Percentiles rank a stretch among this genome's conserved stretches.
phyloP scores from a whole-genome alignment of 2,888 invertebrate species.

The Drosophila monieri region DNA sequence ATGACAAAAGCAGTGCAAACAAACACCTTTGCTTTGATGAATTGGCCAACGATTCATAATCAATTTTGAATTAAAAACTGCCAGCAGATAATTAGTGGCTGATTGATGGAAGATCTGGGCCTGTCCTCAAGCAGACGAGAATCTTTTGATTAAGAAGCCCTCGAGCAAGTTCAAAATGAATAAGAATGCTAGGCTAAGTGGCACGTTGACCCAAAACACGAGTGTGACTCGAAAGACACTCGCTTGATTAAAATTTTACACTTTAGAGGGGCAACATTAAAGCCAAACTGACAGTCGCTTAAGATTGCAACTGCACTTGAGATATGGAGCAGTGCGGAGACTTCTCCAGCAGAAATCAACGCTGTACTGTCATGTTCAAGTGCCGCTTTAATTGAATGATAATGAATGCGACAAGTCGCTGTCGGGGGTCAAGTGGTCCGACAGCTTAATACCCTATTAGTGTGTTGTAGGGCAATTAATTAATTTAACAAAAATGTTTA shows the following conservation, averaged over 20 bases:
- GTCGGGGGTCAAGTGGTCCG: conserved; percentile 16
- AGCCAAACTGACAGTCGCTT: not conserved
- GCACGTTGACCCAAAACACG: not conserved
- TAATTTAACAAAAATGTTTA: not conserved
- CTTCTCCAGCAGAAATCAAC: not conserved
- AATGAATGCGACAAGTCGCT: conserved; percentile 21
- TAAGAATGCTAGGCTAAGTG: not conserved
- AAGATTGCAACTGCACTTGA: conserved; percentile 6
- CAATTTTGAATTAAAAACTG: conserved; percentile 11
- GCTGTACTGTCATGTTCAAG: conserved; percentile 15
- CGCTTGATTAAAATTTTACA: not conserved
- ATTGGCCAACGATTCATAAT: conserved; percentile 5
- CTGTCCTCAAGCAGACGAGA: not conserved
- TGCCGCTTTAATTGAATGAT: conserved; percentile 22
- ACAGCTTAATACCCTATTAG: conserved; percentile 4
- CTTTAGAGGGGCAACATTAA: not conserved
- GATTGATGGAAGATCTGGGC: conserved; percentile 20
- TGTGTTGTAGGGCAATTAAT: not conserved
- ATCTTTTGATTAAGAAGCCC: conserved; percentile 6
- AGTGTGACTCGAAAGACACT: not conserved
- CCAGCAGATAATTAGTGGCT: conserved; percentile 4
- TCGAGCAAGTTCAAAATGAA: not conserved
- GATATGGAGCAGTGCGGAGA: not conserved
- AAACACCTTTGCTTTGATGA: not conserved
- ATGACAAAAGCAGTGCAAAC: conserved; percentile 1